Evolutionary conservation across 2,113 vertebrate species (phyloP).

Genomic region (Takifugu flavidus): DNA sequence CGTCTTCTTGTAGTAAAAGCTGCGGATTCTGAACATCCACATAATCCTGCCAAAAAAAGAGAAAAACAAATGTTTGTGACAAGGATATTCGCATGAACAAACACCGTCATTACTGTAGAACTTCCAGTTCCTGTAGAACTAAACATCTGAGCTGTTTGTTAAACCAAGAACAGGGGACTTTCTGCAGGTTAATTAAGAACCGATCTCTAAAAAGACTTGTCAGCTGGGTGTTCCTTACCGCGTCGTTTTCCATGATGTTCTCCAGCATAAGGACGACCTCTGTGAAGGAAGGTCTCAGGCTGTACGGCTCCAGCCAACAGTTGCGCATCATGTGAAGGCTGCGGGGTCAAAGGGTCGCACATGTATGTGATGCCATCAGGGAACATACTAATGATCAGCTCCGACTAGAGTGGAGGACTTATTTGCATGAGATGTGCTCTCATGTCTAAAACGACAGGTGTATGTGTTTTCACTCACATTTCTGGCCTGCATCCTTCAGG

Average conservation of each 20-base stretch:
- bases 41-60: conserved; percentile 62
- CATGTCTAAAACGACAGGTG: not conserved
- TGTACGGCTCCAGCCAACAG: conserved; percentile 69
- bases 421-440: too few relatives aligned
- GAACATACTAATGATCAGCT: too few relatives aligned
- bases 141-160: not conserved
- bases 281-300: conserved; percentile 64
- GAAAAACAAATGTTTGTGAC: not conserved
- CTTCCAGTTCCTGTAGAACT: not conserved
- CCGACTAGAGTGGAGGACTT: too few relatives aligned
- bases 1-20: conserved; percentile 17
- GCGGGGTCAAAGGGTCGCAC: not conserved
- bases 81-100: not conserved
- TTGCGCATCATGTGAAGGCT: conserved; percentile 70
- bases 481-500: conserved; percentile 70
- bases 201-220: too few relatives aligned
- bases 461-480: conserved; percentile 61
- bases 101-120: not conserved
- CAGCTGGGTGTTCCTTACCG: conserved; percentile 49
- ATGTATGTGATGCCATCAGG: too few relatives aligned
- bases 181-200: too few relatives aligned
- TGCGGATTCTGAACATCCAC: conserved; percentile 63
- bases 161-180: too few relatives aligned
- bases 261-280: conserved; percentile 66
- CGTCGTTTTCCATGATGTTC: conserved; percentile 67